Evolutionary conservation across 2,113 vertebrate genomes (phyloP).

Genomic region (Crotalus viridis): DNA sequence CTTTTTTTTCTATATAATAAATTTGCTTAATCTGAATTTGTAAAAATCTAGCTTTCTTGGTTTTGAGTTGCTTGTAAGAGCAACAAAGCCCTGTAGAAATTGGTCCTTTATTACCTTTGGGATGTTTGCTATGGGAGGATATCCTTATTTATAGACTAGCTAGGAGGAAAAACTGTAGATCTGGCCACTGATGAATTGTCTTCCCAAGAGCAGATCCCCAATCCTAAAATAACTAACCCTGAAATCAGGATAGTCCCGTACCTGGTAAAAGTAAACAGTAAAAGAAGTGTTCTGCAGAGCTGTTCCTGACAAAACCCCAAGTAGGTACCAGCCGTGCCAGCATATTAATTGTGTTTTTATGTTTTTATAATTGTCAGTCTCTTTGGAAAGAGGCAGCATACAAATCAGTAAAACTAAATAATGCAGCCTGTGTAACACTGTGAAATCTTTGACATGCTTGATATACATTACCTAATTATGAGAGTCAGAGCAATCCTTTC

Average conservation of each 20-base stretch:
- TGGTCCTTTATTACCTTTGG: not conserved
- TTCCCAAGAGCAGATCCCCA: not conserved
- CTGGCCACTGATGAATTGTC: not conserved
- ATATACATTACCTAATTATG: not conserved
- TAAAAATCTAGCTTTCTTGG: not conserved
- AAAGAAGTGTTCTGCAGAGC: not conserved
- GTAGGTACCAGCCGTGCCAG: not conserved
- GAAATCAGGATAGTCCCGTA: not conserved
- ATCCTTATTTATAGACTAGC: not conserved
- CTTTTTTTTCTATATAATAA: not conserved
- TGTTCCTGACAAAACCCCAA: not conserved
- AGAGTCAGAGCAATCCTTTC: not conserved
- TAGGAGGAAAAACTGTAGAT: not conserved
- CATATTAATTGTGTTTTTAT: not conserved
- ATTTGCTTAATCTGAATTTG: not conserved
- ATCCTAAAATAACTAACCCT: not conserved
- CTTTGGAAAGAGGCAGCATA: not conserved
- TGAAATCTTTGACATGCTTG: not conserved
- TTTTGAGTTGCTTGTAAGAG: not conserved
- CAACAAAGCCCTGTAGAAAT: not conserved
- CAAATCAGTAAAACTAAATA: not conserved
- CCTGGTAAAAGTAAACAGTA: not conserved
- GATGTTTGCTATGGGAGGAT: not conserved
- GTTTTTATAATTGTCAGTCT: not conserved
- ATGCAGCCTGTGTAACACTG: not conserved